phyloP scores from a whole-genome alignment of 2,113 vertebrate species.

The Xerus inauris region DNA sequence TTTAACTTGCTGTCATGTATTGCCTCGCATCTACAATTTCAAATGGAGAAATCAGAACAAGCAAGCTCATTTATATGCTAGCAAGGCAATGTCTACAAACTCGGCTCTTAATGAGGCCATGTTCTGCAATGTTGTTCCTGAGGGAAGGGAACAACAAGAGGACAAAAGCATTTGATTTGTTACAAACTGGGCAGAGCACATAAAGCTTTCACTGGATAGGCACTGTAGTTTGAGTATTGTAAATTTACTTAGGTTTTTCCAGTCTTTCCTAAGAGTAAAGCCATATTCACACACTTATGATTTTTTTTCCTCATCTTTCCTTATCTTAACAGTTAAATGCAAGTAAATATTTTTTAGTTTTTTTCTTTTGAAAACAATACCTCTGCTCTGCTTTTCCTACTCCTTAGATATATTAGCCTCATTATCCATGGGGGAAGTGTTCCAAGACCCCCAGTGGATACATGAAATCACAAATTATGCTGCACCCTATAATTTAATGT shows the following conservation, averaged over 20 bases:
- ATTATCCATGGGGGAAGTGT: background rate
- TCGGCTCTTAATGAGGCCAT: background rate
- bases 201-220: background rate
- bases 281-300: background rate
- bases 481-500: background rate
- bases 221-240: background rate
- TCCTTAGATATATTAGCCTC: background rate
- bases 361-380: background rate
- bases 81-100: background rate
- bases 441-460: background rate
- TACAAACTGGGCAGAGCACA: background rate
- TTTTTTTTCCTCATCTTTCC: background rate
- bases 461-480: background rate
- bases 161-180: background rate
- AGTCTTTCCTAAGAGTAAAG: background rate
- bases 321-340: background rate
- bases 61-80: background rate
- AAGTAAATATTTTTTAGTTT: background rate
- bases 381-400: background rate
- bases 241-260: background rate
- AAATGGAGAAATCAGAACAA: background rate
- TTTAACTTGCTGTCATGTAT: background rate
- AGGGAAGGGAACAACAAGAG: background rate
- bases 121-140: background rate
- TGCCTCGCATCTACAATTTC: background rate